phyloP scores from a whole-genome alignment of 2,113 vertebrate species.

The Xyrauchen texanus region DNA sequence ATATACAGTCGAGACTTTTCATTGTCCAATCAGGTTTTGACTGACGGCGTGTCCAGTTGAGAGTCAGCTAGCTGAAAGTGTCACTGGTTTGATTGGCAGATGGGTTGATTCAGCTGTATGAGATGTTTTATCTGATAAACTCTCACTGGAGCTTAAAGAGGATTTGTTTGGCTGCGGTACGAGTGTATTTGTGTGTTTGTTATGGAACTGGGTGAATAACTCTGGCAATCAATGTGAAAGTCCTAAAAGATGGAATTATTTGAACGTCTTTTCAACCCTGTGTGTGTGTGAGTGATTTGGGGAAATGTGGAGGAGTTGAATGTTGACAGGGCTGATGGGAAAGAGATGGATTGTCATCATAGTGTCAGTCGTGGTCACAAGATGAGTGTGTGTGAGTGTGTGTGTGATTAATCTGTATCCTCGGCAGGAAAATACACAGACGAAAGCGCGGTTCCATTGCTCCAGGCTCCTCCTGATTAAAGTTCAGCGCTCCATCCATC shows the following conservation, averaged over 20 bases:
- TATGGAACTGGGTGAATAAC: constrained; percentile 20
- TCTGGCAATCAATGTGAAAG: too few species aligned
- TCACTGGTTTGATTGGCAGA: too few species aligned
- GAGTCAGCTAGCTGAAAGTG: too few species aligned
- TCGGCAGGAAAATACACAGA: constrained; percentile 61
- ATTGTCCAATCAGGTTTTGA: too few species aligned
- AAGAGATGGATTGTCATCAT: constrained; percentile 71
- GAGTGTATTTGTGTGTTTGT: not conserved
- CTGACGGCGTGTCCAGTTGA: too few species aligned
- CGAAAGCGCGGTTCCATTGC: constrained; percentile 51
- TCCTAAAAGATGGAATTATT: constrained; percentile 36
- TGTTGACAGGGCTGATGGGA: constrained; percentile 68
- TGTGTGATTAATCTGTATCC: constrained; percentile 77
- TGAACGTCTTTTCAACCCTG: not conserved
- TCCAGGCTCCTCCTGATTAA: constrained; percentile 78
- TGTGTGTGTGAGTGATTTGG: constrained; percentile 50
- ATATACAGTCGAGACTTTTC: too few species aligned
- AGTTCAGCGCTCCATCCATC: constrained; percentile 79
- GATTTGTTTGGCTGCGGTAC: constrained; percentile 15
- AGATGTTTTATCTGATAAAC: not conserved
- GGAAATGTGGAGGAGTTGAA: constrained; percentile 46
- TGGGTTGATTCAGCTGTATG: constrained; percentile 3
- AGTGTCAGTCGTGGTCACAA: constrained; percentile 73
- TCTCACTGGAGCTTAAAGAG: not conserved
- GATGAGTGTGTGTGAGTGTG: constrained; percentile 52